phyloP scores from a whole-genome alignment of 1,140 invertebrate genomes.

The Sminthurinus signatus region DNA sequence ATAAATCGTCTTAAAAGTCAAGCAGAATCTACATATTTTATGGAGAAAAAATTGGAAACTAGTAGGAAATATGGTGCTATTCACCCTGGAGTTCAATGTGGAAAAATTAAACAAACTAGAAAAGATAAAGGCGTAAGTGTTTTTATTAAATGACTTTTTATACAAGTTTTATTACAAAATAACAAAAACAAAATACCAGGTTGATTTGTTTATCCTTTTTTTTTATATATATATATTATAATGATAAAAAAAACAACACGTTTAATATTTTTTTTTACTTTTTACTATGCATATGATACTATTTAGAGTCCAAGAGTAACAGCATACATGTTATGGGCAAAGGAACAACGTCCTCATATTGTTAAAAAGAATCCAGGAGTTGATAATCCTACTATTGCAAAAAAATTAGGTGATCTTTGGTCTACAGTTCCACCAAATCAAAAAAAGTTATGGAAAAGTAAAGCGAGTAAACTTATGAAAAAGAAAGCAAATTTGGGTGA shows the following conservation, averaged over 20 bases:
- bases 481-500: constrained; percentile 25
- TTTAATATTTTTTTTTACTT: neutral
- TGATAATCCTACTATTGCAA: constrained; percentile 72
- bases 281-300: too few species aligned
- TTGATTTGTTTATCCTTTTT: too few species aligned
- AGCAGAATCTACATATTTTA: constrained; percentile 64
- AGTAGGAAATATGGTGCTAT: constrained; percentile 48
- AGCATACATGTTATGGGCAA: constrained; percentile 84
- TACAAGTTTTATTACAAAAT: constrained; percentile 11
- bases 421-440: constrained; percentile 58
- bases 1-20: constrained; percentile 42
- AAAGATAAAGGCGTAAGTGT: constrained; percentile 64
- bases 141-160: too few species aligned
- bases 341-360: constrained; percentile 67
- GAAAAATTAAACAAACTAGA: constrained; percentile 56
- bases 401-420: constrained; percentile 76
- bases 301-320: constrained; percentile 73
- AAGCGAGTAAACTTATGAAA: constrained; percentile 38
- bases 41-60: constrained; percentile 67
- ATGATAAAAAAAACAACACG: too few species aligned
- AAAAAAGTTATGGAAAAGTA: constrained; percentile 47
- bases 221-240: too few species aligned
- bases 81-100: neutral
- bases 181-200: too few species aligned
- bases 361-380: constrained; percentile 65